These are phyloP conservation scores for Tetropium fuscum DNA, from an alignment of 2,888 invertebrate species.

Conservation along the genomic window DNA sequence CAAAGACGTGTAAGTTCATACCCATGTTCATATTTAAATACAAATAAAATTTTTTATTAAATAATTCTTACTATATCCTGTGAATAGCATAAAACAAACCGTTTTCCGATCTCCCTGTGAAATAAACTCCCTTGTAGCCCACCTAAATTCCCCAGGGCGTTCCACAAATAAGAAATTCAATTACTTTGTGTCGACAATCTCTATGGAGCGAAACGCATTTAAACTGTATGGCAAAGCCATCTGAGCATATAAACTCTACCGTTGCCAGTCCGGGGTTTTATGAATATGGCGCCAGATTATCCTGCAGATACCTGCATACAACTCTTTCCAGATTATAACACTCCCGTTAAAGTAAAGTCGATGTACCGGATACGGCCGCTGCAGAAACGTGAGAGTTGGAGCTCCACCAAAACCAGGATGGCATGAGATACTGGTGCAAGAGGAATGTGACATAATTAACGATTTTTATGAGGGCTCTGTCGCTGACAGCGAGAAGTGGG, in stretches of 20 bases:
- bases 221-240: slow-evolving; percentile 1
- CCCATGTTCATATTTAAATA: no score
- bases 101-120: no score
- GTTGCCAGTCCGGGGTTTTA: neutral
- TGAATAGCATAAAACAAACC: no score
- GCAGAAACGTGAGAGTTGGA: slow-evolving; percentile 21
- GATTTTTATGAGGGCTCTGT: slow-evolving; percentile 18
- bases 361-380: slow-evolving; percentile 13
- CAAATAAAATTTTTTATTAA: no score
- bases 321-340: slow-evolving; percentile 2
- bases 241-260: slow-evolving; percentile 7
- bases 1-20: no score
- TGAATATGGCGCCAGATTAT: slow-evolving; percentile 3
- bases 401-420: slow-evolving; percentile 12
- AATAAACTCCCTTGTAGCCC: neutral
- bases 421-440: slow-evolving; percentile 14
- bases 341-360: slow-evolving; percentile 1
- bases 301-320: slow-evolving; percentile 12
- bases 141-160: neutral
- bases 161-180: slow-evolving; percentile 7
- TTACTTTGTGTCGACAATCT: neutral
- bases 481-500: slow-evolving; percentile 11
- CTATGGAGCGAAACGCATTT: neutral
- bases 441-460: slow-evolving; percentile 24
- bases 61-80: no score